Conservation (phyloP, 2,797 vertebrate genomes). For the Notolabrus celidotus region DNA sequence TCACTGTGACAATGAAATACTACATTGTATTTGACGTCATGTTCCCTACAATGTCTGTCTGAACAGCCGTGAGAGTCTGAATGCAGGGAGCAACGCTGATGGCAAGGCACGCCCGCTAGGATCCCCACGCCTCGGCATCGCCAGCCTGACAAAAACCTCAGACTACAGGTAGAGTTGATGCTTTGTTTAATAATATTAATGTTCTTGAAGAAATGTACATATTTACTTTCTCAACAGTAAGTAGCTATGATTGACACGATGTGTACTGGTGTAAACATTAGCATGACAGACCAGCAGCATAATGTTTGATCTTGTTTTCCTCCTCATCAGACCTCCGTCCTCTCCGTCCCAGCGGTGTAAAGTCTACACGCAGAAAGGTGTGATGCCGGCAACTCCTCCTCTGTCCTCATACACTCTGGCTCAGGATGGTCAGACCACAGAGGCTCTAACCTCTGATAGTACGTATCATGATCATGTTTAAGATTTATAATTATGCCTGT, state of each 20-base stretch:
- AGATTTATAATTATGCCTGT: neutral
- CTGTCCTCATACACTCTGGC: conserved; percentile 83
- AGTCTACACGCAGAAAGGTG: conserved; percentile 97
- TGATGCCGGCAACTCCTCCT: conserved; percentile 89
- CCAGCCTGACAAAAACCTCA: conserved; percentile 95
- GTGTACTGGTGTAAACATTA: too few relatives aligned
- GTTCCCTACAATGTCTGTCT: conserved; percentile 19
- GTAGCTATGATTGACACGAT: too few relatives aligned
- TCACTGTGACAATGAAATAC: neutral
- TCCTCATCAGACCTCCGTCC: conserved; percentile 85
- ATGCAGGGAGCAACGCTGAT: conserved; percentile 86
- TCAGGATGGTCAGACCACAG: conserved; percentile 81
- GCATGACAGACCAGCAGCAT: too few relatives aligned
- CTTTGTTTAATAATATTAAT: too few relatives aligned
- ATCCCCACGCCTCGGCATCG: conserved; percentile 94
- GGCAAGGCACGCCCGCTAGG: conserved; percentile 92
- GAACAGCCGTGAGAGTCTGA: conserved; percentile 89
- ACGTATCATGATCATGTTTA: conserved; percentile 33
- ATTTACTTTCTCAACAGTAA: too few relatives aligned
- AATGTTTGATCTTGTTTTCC: neutral
- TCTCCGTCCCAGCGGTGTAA: conserved; percentile 96
- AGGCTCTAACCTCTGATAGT: conserved; percentile 78
- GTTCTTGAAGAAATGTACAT: neutral
- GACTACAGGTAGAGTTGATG: conserved; percentile 89
- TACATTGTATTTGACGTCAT: neutral